phyloP scores from a whole-genome alignment of 2,888 invertebrate species.

The Luperina nickerlii region DNA sequence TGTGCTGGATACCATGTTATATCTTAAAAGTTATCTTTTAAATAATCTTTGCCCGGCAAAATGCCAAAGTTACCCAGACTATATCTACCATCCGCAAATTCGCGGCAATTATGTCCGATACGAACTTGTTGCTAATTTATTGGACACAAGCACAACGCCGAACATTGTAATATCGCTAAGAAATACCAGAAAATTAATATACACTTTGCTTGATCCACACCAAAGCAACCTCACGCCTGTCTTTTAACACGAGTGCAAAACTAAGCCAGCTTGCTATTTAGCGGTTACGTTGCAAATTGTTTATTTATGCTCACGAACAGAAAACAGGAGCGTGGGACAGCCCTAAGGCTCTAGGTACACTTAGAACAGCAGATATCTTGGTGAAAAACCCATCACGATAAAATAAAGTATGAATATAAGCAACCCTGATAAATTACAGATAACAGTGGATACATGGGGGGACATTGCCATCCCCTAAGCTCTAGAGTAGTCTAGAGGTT shows the following conservation, averaged over 20 bases:
- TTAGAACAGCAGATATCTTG: background rate
- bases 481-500: background rate
- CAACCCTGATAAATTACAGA: background rate
- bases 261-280: background rate
- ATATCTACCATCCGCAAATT: background rate
- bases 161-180: background rate
- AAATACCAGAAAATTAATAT: background rate
- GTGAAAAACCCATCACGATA: background rate
- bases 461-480: background rate
- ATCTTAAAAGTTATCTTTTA: no score
- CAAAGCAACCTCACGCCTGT: background rate
- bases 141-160: background rate
- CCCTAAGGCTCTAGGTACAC: background rate
- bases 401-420: background rate
- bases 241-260: background rate
- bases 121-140: background rate
- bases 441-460: background rate
- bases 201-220: background rate
- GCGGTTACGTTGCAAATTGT: background rate
- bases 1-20: background rate
- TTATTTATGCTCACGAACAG: background rate
- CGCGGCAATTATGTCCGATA: background rate
- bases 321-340: background rate
- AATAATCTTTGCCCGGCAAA: background rate
- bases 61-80: background rate